Evolutionary conservation across 2,888 invertebrate genomes (phyloP), one percentile per base, ranked within the genome.

Genomic region (Campoletis raptor): DNA sequence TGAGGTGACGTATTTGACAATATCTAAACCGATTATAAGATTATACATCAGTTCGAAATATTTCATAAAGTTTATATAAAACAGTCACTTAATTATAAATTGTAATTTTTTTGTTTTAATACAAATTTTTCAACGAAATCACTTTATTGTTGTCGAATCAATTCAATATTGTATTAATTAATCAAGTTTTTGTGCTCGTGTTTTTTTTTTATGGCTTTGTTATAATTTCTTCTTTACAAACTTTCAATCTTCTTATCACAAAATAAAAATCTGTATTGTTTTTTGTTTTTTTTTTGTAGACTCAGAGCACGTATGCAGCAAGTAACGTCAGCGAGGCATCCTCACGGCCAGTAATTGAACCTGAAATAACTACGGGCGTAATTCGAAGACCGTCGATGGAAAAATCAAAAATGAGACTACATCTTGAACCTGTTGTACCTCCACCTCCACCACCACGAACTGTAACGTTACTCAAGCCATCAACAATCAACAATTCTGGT

Each of bases 391-490:
- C 93, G 0, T 93, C 93, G 0, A 92, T 92, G 92, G 93, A 93
- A 85, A 92, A 91, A 83, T 91, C 93, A 2, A 92, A 92, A 83
- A 92, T 93, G 91, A 90, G 92, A 85, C 83, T 94, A 48, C 93
- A 93, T 84, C 82, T 93, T 15, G 93, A 93, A 48, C 89, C 90
- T 3, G 91, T 93, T 4, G 90, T 93, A 45, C 94, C 94, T 9
- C 94, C 94, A 4, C 94, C 94, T 4, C 93, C 94, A 2, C 94
- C 94, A 0, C 93, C 94, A 2, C 90, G 93, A 48, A 94, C 94
- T 5, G 93, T 94, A 0, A 93, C 94, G n/a, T 80, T 94, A 30
- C 85, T 93, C 1, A 93, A 93, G 86, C 91, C 92, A 24, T 88
- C 91, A 5, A 89, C 89, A 48, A 89, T 90, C 45, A 92, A 89